phyloP scores from a whole-genome alignment of 2,888 invertebrate genomes.

The Camptogramma bilineatum region DNA sequence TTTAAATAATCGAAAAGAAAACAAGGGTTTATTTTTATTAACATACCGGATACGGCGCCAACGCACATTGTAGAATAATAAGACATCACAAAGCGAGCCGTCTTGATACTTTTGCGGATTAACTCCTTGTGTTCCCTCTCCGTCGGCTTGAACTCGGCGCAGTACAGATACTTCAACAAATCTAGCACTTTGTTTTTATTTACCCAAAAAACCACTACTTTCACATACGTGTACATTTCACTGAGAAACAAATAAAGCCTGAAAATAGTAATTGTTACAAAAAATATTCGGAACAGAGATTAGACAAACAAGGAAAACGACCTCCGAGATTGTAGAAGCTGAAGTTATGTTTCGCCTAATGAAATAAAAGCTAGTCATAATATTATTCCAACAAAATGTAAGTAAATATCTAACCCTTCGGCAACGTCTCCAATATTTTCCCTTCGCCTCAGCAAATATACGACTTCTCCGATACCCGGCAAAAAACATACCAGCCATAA shows the following conservation, averaged over 20 bases:
- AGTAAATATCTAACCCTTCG: constrained; percentile 69
- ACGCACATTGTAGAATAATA: constrained; percentile 79
- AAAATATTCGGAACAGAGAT: constrained; percentile 14
- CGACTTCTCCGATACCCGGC: constrained; percentile 86
- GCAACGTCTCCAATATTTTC: constrained; percentile 87
- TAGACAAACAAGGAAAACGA: constrained; percentile 33
- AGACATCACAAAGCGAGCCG: constrained; percentile 75
- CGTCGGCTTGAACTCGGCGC: constrained; percentile 72
- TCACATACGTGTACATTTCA: constrained; percentile 82
- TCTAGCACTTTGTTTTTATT: constrained; percentile 72
- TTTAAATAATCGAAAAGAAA: neutral
- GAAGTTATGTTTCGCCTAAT: constrained; percentile 43
- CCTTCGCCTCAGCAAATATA: constrained; percentile 88
- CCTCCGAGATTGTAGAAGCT: constrained; percentile 16
- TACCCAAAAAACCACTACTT: constrained; percentile 76
- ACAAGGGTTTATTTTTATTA: constrained; percentile 8
- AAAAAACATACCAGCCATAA: constrained; percentile 80
- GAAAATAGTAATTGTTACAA: constrained; percentile 47
- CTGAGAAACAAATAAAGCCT: constrained; percentile 80
- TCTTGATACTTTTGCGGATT: constrained; percentile 69
- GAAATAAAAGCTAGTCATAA: constrained; percentile 50
- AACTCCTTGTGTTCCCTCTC: constrained; percentile 72
- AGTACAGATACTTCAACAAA: constrained; percentile 70
- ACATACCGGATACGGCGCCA: constrained; percentile 75
- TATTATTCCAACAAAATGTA: constrained; percentile 51